Evolutionary conservation across 2,113 vertebrate species (phyloP).

Genomic region (Natator depressus): DNA sequence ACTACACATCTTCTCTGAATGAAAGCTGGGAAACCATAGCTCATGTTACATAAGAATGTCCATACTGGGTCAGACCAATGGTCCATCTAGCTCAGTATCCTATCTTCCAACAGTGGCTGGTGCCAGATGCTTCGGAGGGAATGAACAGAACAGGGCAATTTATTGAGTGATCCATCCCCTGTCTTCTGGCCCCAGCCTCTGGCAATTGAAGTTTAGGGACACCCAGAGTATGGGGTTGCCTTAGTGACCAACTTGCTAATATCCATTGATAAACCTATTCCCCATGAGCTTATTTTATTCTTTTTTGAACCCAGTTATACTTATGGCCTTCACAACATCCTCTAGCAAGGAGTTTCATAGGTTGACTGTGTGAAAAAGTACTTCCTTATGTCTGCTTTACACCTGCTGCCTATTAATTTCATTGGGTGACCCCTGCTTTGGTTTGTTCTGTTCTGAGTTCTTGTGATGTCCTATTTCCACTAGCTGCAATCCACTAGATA

Average conservation of each 20-base stretch:
- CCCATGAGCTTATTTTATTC: too few relatives aligned
- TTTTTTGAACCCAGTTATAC: not conserved
- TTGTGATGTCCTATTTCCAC: not conserved
- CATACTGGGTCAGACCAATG: not conserved
- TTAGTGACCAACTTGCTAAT: not conserved
- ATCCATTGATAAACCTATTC: too few relatives aligned
- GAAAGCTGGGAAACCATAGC: not conserved
- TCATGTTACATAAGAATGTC: not conserved
- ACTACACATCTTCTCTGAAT: not conserved
- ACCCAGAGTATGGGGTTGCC: not conserved
- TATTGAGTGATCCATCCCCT: not conserved
- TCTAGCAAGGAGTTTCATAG: not conserved
- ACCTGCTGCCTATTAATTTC: not conserved
- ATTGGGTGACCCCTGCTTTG: not conserved
- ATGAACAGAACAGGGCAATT: not conserved
- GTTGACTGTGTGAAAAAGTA: too few relatives aligned
- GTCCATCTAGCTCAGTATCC: not conserved
- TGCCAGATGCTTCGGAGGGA: not conserved
- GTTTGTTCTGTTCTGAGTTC: not conserved
- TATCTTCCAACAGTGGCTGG: not conserved
- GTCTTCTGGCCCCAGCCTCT: not conserved
- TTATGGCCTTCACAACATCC: not conserved
- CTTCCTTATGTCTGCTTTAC: not conserved
- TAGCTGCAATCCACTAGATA: fast-evolving
- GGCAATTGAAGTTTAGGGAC: not conserved